phyloP scores from a whole-genome alignment of 2,888 invertebrate genomes.

The Flabesymbios commensalis region DNA sequence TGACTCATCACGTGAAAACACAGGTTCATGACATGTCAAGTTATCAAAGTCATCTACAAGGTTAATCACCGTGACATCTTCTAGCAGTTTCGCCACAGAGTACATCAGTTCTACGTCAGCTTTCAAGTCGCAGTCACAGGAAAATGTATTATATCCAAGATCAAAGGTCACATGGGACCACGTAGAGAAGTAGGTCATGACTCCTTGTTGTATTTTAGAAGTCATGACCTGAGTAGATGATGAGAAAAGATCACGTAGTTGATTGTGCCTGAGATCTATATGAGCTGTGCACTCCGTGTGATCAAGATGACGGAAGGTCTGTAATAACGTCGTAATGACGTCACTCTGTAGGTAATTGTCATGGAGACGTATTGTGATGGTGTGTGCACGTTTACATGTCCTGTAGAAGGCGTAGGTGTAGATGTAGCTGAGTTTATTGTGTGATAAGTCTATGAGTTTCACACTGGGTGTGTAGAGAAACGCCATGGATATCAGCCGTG shows the following conservation, averaged over 20 bases:
- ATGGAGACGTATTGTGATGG: constrained; percentile 17
- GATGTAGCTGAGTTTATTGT: constrained; percentile 32
- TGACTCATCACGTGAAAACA: too few relatives aligned
- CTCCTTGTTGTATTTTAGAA: constrained; percentile 5
- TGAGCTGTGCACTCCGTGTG: constrained; percentile 14
- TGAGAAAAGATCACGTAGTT: constrained; percentile 16
- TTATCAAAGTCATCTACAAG: too few relatives aligned
- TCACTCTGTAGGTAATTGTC: constrained; percentile 24
- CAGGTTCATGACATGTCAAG: too few relatives aligned
- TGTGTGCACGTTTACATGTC: constrained; percentile 23
- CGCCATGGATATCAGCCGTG: constrained; percentile 34
- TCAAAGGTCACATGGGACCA: constrained; percentile 22
- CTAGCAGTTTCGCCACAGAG: too few relatives aligned
- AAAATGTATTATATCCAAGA: constrained; percentile 17
- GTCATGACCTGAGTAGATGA: constrained; percentile 5
- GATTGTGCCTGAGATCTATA: constrained; percentile 22
- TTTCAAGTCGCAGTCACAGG: constrained; percentile 23
- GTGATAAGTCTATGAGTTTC: constrained; percentile 18
- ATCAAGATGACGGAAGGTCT: constrained; percentile 28
- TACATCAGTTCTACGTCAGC: constrained; percentile 17
- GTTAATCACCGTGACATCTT: too few relatives aligned
- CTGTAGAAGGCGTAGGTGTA: constrained; percentile 34
- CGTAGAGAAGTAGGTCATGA: constrained; percentile 15
- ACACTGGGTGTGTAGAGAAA: constrained; percentile 32
- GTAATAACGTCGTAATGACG: constrained; percentile 26